phyloP scores from a whole-genome alignment of 2,888 invertebrate species.

The Amphipyra tragopoginis region DNA sequence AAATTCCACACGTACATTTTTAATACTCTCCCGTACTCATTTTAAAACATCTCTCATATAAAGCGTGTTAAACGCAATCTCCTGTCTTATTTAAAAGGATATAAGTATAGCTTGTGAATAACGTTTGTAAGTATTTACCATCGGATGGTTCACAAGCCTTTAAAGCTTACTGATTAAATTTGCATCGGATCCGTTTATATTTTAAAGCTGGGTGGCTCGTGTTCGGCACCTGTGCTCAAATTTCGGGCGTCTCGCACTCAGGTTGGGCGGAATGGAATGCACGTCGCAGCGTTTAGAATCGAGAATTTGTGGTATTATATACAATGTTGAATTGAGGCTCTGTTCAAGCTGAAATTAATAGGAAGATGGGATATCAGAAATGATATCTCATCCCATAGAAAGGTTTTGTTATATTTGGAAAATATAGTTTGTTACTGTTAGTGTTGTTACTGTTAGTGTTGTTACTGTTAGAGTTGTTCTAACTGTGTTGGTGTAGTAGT shows the following conservation, averaged over 20 bases:
- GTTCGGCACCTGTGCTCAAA: constrained; percentile 57
- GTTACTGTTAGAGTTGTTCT: no score
- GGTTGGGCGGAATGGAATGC: constrained; percentile 20
- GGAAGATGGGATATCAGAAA: constrained; percentile 2
- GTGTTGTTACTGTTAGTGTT: no score
- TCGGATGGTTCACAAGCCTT: constrained; percentile 43
- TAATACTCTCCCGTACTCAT: constrained; percentile 12
- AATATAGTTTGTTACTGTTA: no score
- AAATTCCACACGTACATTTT: constrained; percentile 11
- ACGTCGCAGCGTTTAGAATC: constrained; percentile 16
- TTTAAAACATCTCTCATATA: constrained; percentile 16
- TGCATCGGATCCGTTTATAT: constrained; percentile 65
- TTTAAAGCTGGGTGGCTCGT: constrained; percentile 56
- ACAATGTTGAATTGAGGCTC: neutral
- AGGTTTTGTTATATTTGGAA: no score
- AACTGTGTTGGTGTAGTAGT: no score
- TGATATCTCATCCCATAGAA: neutral
- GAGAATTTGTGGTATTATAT: constrained; percentile 19
- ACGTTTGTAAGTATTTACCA: constrained; percentile 9
- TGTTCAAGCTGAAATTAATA: constrained; percentile 3
- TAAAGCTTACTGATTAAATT: constrained; percentile 68
- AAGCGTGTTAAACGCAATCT: constrained; percentile 16
- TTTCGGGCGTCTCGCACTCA: constrained; percentile 27
- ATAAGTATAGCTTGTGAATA: constrained; percentile 11
- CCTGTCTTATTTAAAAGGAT: constrained; percentile 13